phyloP scores from a whole-genome alignment of 1,140 invertebrate species.

The Pteromalus puparum region DNA sequence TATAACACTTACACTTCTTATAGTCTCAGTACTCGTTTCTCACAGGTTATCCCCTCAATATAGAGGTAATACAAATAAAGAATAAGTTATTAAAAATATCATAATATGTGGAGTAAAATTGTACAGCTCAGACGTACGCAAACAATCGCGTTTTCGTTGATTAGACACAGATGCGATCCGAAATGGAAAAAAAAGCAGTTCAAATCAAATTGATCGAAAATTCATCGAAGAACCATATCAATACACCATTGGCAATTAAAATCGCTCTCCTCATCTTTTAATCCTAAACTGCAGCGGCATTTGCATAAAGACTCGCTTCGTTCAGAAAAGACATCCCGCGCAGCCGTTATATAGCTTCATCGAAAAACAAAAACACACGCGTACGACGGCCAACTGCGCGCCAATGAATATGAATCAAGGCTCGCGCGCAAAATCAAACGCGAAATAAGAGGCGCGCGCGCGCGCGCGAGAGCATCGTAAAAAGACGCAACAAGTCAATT shows the following conservation, averaged over 20 bases:
- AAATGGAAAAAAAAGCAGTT: not conserved
- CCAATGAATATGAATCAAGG: conserved; percentile 50
- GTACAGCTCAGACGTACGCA: too few relatives aligned
- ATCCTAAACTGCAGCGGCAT: conserved; percentile 42
- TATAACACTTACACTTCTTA: too few relatives aligned
- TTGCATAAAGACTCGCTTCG: conserved; percentile 45
- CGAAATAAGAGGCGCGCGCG: conserved; percentile 44
- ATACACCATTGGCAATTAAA: conserved; percentile 43
- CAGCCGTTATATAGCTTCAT: not conserved
- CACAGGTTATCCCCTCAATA: too few relatives aligned
- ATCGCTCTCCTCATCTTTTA: not conserved
- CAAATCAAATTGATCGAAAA: conserved; percentile 12
- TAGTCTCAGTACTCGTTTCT: too few relatives aligned
- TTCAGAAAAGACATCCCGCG: conserved; percentile 13
- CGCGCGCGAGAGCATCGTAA: conserved; percentile 26
- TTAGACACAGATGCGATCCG: not conserved
- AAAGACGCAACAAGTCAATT: conserved; percentile 55
- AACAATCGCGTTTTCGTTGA: too few relatives aligned
- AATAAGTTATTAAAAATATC: too few relatives aligned
- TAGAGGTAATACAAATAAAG: too few relatives aligned
- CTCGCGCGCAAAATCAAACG: conserved; percentile 48
- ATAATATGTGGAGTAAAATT: too few relatives aligned
- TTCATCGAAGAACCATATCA: not conserved
- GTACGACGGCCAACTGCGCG: not conserved
- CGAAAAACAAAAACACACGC: conserved; percentile 31